Evolutionary conservation across 30 jellyfish, hydroid and myxozoan species (phyloP), one percentile per base, ranked within the genome.

Genomic region (Turritopsis rubra): DNA sequence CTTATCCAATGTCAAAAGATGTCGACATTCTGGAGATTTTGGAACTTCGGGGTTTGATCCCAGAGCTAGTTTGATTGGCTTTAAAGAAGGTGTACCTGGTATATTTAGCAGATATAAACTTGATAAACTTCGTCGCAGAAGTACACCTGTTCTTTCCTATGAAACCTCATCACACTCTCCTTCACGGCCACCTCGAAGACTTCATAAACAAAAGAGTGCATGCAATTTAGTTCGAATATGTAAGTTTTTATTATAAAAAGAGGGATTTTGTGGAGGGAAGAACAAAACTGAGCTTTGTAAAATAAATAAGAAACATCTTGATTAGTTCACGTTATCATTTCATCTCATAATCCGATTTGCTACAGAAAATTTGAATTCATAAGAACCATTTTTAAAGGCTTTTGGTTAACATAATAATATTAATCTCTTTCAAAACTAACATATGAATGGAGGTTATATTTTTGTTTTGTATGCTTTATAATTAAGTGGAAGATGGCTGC

Each of bases 31-130:
- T 68, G 77, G 77, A n/a, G 77, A 68, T 23, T 27, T 68, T 68
- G 77, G 77, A 68, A 68, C 9, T 19, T 68, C 31, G 9, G 77
- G 21, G 4, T n/a, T 68, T 23, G 77, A 16, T 68, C 28, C 30
- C 82, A 52, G 96, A 75, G 98, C 76, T 9, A 93, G 98, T 72
- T 22, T 93, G 83, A 95, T 93, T 19, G 98, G 89, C 13, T 30
- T 88, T 87, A 88, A 82, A 60, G 96, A 93, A 21, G 98, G 98
- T 29, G 95, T 86, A 9, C 98, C 98, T 22, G 98, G 98, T 18
- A 72, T 71, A 16, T 93, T 73, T 81, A 93, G 98, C 88, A 96
- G 98, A 20, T 92, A 82, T 75, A 85, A 26, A 24, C 16, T n/a
- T 26, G 71, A 60, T 52, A 82, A 82, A 31, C 28, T 24, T 28